Evolutionary conservation across 2,113 vertebrate genomes (phyloP).

Genomic region (Aspiorhynchus laticeps): DNA sequence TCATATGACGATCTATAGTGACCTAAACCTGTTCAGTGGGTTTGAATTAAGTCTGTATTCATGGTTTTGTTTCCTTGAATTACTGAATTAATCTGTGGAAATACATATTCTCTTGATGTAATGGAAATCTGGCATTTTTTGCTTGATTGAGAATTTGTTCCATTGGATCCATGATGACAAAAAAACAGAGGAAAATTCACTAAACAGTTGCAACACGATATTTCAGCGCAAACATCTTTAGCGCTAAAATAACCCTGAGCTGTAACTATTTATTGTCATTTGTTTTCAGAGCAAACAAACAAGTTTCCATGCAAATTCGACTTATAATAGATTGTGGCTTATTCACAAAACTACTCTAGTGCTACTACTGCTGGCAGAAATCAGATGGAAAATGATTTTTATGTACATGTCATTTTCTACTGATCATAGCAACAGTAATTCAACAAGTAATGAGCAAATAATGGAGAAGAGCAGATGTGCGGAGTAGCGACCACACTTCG

Average conservation of each 20-base stretch:
- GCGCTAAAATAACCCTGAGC: background rate
- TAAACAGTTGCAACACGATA: conserved; percentile 12
- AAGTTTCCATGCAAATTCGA: background rate
- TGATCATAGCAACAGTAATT: background rate
- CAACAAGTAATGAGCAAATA: background rate
- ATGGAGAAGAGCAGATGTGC: background rate
- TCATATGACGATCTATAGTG: conserved; percentile 66
- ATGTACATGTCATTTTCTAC: background rate
- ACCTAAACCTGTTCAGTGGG: conserved; percentile 56
- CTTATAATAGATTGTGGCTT: background rate
- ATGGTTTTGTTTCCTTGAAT: conserved; percentile 49
- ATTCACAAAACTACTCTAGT: background rate
- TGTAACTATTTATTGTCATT: background rate
- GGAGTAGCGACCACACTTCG: background rate
- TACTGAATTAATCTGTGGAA: conserved; percentile 46
- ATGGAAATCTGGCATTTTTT: conserved; percentile 49
- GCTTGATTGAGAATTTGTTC: background rate
- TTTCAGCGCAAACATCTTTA: background rate
- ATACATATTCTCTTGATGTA: conserved; percentile 53
- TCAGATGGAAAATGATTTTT: background rate
- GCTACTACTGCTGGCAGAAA: background rate
- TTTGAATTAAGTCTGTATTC: conserved; percentile 56
- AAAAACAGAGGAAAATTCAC: background rate
- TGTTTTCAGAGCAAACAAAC: background rate
- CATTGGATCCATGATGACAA: background rate